Evolutionary conservation across 1,140 invertebrate genomes (phyloP).

Genomic region (Drosophila auraria): DNA sequence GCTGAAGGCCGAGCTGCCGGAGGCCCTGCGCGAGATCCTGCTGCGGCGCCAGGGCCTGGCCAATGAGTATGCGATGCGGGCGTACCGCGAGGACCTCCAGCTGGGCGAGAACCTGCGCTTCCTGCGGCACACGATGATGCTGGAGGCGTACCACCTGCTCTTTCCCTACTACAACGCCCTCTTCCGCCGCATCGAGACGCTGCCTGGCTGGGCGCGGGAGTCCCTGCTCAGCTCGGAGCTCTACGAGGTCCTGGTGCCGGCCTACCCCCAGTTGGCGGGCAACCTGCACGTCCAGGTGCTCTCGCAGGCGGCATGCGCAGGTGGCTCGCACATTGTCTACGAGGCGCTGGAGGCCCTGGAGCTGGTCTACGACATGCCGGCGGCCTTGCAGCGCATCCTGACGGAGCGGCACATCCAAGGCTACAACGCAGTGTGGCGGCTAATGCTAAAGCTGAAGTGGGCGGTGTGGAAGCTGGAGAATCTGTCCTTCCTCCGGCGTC

Average conservation of each 20-base stretch:
- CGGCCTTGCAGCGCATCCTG: slow-evolving; percentile 58
- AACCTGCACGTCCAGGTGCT: slow-evolving; percentile 49
- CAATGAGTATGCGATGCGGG: slow-evolving; percentile 66
- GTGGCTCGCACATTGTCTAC: slow-evolving; percentile 52
- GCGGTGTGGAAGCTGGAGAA: slow-evolving; percentile 73
- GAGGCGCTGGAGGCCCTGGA: slow-evolving; percentile 67
- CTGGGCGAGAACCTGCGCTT: slow-evolving; percentile 60
- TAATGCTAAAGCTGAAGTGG: slow-evolving; percentile 82
- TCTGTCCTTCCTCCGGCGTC: slow-evolving; percentile 57
- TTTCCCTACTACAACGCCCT: slow-evolving; percentile 65
- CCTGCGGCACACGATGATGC: slow-evolving; percentile 68
- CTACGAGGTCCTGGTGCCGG: slow-evolving; percentile 45
- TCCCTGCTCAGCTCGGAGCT: slow-evolving; percentile 59
- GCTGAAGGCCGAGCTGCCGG: slow-evolving; percentile 28
- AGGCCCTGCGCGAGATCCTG: slow-evolving; percentile 48
- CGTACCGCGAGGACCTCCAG: slow-evolving; percentile 60
- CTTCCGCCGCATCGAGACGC: slow-evolving; percentile 73
- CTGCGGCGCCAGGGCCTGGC: slow-evolving; percentile 50
- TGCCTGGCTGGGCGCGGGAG: slow-evolving; percentile 55
- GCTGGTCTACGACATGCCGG: slow-evolving; percentile 57
- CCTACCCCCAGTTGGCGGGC: slow-evolving; percentile 40
- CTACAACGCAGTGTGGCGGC: slow-evolving; percentile 78
- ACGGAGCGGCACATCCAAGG: slow-evolving; percentile 34
- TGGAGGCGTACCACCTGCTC: slow-evolving; percentile 72
- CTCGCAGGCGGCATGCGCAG: slow-evolving; percentile 26